A percentile compares a stretch with the other conserved stretches of the same genome.
These are phyloP conservation scores for Plestiodon gilberti DNA, from an alignment of 2,113 vertebrate genomes.

Conservation along the genomic window DNA sequence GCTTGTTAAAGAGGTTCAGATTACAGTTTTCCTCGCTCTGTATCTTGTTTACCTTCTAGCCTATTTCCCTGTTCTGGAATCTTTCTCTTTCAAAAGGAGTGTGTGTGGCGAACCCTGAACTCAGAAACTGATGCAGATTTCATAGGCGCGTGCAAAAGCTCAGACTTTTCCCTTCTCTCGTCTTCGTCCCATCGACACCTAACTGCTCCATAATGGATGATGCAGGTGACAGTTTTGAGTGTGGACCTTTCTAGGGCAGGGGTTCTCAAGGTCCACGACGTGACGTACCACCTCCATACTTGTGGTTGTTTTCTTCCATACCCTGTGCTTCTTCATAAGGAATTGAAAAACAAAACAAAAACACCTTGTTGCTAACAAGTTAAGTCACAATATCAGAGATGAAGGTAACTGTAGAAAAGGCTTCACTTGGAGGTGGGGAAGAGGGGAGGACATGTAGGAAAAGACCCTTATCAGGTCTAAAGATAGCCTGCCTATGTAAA, in stretches of 20 bases:
- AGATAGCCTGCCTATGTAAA: no score
- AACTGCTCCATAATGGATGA: neutral
- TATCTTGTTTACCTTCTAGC: neutral
- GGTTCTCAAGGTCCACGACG: no score
- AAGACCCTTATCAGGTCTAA: no score
- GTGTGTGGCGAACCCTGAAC: neutral
- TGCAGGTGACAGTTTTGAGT: neutral
- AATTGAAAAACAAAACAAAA: no score
- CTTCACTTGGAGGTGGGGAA: no score
- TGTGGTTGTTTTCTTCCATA: no score
- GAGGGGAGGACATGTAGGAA: no score
- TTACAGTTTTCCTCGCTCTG: neutral
- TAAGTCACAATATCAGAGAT: no score
- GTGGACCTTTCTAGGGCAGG: neutral
- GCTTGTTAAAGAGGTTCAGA: neutral
- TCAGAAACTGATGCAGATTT: neutral
- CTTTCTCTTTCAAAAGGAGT: neutral
- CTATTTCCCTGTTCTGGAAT: neutral
- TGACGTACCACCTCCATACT: no score
- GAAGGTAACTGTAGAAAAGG: no score
- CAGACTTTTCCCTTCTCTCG: neutral
- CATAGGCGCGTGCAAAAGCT: neutral
- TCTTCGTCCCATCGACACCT: neutral
- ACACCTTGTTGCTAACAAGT: no score
- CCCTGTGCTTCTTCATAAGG: no score